Evolutionary conservation across 2,888 invertebrate species (phyloP).

Genomic region (Oegoconia quadripuncta): DNA sequence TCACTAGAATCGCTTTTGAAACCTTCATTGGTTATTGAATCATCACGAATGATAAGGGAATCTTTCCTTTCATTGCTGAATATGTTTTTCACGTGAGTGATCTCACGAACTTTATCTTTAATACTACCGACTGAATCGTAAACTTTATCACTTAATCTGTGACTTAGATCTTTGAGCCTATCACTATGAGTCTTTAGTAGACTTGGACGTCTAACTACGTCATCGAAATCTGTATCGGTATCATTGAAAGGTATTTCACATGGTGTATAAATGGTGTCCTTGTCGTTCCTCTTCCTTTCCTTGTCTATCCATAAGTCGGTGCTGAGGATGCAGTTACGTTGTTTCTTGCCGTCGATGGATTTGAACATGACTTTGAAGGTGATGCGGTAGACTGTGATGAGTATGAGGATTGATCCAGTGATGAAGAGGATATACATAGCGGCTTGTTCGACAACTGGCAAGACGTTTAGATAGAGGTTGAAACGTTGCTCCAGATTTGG

Average conservation of each 20-base stretch:
- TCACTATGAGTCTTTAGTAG: constrained; percentile 42
- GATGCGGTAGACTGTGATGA: constrained; percentile 66
- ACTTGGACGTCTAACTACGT: constrained; percentile 30
- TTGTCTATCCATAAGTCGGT: constrained; percentile 40
- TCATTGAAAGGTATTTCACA: constrained; percentile 62
- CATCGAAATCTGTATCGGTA: constrained; percentile 43
- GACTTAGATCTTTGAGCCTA: constrained; percentile 49
- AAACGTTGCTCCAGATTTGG: constrained; percentile 81
- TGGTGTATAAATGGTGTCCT: constrained; percentile 49
- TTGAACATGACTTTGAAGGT: constrained; percentile 71
- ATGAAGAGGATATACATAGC: constrained; percentile 77
- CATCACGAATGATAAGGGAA: constrained; percentile 36
- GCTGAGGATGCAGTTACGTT: constrained; percentile 35
- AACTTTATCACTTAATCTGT: constrained; percentile 50
- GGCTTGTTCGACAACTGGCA: constrained; percentile 81
- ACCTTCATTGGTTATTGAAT: constrained; percentile 34
- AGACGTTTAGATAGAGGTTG: constrained; percentile 84
- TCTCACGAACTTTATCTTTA: constrained; percentile 44
- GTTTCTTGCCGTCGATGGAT: constrained; percentile 37
- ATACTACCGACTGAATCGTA: constrained; percentile 57
- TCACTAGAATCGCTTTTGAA: constrained; percentile 44
- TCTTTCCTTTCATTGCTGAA: constrained; percentile 40
- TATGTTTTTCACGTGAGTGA: constrained; percentile 43
- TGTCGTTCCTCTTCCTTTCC: constrained; percentile 24
- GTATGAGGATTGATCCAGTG: constrained; percentile 70